Base-by-base conservation (phyloP, 2,797 vertebrate genomes). In the Macropus fuliginosus region DNA sequence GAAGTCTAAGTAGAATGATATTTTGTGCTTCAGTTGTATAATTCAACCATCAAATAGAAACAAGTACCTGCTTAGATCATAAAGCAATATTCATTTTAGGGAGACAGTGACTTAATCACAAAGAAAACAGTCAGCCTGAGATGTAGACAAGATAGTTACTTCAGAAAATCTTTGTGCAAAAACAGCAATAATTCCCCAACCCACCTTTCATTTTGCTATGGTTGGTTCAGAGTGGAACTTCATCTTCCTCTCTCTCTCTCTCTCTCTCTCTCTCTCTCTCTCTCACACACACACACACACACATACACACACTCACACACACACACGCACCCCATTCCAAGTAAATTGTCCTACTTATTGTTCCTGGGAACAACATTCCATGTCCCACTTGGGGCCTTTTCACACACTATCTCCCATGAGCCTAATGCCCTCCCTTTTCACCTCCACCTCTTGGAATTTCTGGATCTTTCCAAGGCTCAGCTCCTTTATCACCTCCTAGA, bases 21-120 rank as follows among this genome's bases (percentile, higher is more conserved):
- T 90, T 95, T 94, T 92, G 92, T 92, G 52, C 92, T 93, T 11
- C 89, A 92, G 31, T 95, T 97, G 91, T 0, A 90, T 55, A 93
- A 94, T 87, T 97, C 96, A 93, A 55, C 90, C 28, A 55, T 56
- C 24, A 91, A 95, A 91, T 81, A 94, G 87, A 94, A 93, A 94
- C n/a, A 96, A 46, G 28, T 0, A 74, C 28, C 54, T 40, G 91
- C 96, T 28, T 94, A 90, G 92, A 90, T 97, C 92, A 50, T 10
- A 91, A 94, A 93, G 21, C 21, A 93, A 28, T 55, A 21, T 55
- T 31, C 92, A 93, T 92, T 91, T 97, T 21, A 87, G 81, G 96
- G 87, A 94, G 54, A 74, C 27, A 92, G 52, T 92, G 93, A 95
- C 96, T 90, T 91, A 57, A 96, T 91, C 54, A 12, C 0, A 56